Conservation (phyloP, 2,797 vertebrate genomes). For the Avahi laniger region DNA sequence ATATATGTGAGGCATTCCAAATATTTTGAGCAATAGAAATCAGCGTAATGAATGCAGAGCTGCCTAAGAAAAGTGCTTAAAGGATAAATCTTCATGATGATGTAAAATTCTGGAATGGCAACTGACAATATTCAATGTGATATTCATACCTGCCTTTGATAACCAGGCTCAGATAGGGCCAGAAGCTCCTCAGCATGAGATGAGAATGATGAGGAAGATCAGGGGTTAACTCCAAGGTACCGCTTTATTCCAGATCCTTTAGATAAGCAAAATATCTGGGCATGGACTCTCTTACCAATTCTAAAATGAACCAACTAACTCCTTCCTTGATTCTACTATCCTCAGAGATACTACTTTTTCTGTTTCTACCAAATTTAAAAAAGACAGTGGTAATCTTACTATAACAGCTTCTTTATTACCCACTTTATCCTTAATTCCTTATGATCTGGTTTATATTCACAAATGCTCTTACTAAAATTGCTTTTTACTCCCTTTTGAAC, state of each 20-base stretch:
- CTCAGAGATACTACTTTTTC: background rate
- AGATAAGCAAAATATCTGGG: background rate
- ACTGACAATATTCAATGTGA: background rate
- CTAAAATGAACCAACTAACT: background rate
- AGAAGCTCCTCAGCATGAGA: background rate
- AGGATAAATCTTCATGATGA: background rate
- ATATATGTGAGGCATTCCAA: background rate
- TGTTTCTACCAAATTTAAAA: background rate
- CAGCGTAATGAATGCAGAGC: background rate
- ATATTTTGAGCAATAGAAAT: background rate
- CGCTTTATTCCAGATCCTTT: background rate
- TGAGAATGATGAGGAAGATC: background rate
- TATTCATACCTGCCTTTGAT: background rate
- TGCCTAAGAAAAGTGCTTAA: background rate
- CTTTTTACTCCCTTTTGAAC: conserved; percentile 8
- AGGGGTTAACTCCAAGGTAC: background rate
- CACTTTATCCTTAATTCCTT: conserved; percentile 23
- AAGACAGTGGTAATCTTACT: background rate
- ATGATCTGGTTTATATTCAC: conserved; percentile 13
- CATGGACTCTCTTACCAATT: background rate
- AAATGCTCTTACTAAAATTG: conserved; percentile 20
- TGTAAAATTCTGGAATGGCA: background rate
- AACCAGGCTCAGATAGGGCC: background rate
- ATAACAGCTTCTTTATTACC: conserved; percentile 8
- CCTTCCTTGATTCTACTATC: background rate